A percentile compares a stretch with the other conserved stretches of the same genome.
These are phyloP conservation scores for Eufriesea mexicana DNA, from an alignment of 1,140 invertebrate genomes.

Conservation along the genomic window DNA sequence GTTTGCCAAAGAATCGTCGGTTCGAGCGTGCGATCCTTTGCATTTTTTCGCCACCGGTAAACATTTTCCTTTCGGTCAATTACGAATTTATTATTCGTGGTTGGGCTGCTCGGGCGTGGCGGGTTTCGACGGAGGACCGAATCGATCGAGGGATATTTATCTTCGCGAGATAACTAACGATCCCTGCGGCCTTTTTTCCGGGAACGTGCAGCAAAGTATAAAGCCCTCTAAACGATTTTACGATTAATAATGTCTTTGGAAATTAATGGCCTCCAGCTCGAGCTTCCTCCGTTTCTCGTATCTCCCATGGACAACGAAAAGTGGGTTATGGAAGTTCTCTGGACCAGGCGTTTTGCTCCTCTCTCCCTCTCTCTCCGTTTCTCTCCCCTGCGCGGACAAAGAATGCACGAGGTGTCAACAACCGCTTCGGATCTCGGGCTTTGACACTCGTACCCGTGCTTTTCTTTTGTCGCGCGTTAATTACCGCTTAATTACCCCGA, in stretches of 20 bases:
- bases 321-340: not conserved
- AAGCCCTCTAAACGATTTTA: conserved; percentile 2
- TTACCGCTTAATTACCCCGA: not conserved
- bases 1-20: not conserved
- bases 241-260: conserved; percentile 3
- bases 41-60: not conserved
- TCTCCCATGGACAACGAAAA: not conserved
- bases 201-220: not conserved
- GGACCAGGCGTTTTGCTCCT: not conserved
- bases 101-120: not conserved
- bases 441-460: not conserved
- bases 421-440: not conserved
- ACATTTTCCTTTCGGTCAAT: not conserved
- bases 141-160: not conserved
- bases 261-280: not conserved
- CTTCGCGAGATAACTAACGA: not conserved
- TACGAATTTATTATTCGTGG: conserved; percentile 4
- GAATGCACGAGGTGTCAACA: no score
- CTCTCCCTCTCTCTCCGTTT: not conserved
- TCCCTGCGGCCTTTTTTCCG: not conserved
- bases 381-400: not conserved
- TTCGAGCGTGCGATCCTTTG: not conserved
- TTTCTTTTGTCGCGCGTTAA: not conserved
- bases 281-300: not conserved
- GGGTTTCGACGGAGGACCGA: not conserved